Base-by-base conservation (phyloP, 2,888 invertebrate species). In the Heterodera filipjevi region DNA sequence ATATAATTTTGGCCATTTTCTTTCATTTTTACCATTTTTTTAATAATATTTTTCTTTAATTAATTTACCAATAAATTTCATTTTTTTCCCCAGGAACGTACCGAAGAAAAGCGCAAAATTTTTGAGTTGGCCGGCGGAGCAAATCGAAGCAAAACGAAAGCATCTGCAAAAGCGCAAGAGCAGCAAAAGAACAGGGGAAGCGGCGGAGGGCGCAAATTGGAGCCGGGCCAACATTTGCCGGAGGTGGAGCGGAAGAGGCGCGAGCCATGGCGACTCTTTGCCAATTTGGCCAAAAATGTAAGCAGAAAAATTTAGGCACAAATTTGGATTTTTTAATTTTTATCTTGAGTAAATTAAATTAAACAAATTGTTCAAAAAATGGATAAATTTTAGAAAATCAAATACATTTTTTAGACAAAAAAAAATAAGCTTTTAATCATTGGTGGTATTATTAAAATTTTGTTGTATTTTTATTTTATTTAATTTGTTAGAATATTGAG, bases 51-150 rank as follows among this genome's bases (percentile, higher is more conserved):
- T 39, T 39, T 39, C 39, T 39, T n/a, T n/a, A n/a, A n/a, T n/a
- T n/a, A n/a, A n/a, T n/a, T n/a, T n/a, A n/a, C n/a, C n/a, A n/a
- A 39, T 39, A 10, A 39, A 44, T 53, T 32, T 3, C 30, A 32
- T 16, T 16, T 19, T 19, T 49, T 3, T 14, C 46, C 83, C 71
- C 59, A 95, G 87, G 96, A 96, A 89, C 92, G 96, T 77, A 96
- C 95, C 0, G 96, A 96, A 90, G 96, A 96, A 89, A 92, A 96
- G 79, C 92, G 95, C 84, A 96, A 96, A 91, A 94, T 96, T 92
- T 95, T 95, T 87, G 94, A 94, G 90, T 91, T 95, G 86, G 95
- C 94, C 0, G 95, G 91, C 71, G 91, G 90, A 14, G 83, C 84
- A 53, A 33, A 64, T 6, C 85, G 86, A 53, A 81, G 76, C 6